Conservation (phyloP, 1,140 invertebrate species). For the Eriosoma lanigerum region DNA sequence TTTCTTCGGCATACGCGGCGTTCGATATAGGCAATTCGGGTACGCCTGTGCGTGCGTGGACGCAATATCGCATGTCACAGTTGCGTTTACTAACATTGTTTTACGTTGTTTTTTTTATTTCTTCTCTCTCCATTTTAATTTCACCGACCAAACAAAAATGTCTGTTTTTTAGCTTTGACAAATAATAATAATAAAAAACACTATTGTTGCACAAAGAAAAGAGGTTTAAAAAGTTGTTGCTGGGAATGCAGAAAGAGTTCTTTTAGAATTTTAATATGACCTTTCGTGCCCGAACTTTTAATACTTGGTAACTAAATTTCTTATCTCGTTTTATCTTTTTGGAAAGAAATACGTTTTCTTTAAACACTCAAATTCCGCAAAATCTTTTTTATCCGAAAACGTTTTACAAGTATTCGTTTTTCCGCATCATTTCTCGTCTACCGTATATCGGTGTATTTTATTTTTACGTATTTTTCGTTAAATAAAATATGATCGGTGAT, state of each 20-base stretch:
- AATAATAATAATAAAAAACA: neutral
- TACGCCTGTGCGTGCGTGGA: neutral
- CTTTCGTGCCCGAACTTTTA: neutral
- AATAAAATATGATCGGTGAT: too few species aligned
- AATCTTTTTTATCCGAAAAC: neutral
- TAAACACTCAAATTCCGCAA: neutral
- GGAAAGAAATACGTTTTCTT: neutral
- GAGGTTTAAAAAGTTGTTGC: conserved; percentile 24
- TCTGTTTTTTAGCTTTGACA: conserved; percentile 40
- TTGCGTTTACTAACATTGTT: conserved; percentile 17
- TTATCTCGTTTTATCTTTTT: neutral
- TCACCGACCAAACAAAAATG: conserved; percentile 28
- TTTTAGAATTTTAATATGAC: conserved; percentile 18
- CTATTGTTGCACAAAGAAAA: conserved; percentile 20
- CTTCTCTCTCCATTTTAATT: neutral
- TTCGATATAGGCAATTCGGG: conserved; percentile 18
- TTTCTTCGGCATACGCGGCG: neutral
- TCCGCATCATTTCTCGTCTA: too few species aligned
- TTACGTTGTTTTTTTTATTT: neutral
- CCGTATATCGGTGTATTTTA: too few species aligned
- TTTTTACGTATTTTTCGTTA: too few species aligned
- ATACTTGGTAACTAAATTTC: conserved; percentile 26
- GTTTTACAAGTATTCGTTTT: neutral
- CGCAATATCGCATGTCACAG: conserved; percentile 19
- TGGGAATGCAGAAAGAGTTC: conserved; percentile 5